phyloP scores from a whole-genome alignment of 2,888 invertebrate genomes.

The Nomada ruficornis region DNA sequence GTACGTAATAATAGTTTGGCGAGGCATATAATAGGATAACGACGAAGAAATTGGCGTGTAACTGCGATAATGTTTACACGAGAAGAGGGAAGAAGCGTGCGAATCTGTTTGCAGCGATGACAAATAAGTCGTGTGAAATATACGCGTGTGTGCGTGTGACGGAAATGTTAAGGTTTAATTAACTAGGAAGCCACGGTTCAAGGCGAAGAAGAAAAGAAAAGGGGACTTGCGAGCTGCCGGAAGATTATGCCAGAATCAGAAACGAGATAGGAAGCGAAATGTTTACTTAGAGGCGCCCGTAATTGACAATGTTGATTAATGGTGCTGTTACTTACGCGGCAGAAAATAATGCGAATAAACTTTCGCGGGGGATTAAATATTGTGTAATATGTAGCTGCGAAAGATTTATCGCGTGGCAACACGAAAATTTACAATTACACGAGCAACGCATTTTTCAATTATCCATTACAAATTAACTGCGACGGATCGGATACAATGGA shows the following conservation, averaged over 20 bases:
- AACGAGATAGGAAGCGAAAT: not conserved
- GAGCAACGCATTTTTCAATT: too few relatives aligned
- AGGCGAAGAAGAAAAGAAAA: not conserved
- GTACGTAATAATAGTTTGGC: not conserved
- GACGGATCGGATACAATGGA: too few relatives aligned
- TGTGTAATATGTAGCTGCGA: too few relatives aligned
- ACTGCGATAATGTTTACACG: slow-evolving; percentile 19
- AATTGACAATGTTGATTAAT: slow-evolving; percentile 3
- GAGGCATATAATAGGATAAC: slow-evolving; percentile 12
- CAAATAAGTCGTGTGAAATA: slow-evolving; percentile 44
- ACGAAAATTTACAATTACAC: too few relatives aligned
- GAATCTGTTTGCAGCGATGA: slow-evolving; percentile 9
- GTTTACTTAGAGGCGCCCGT: not conserved
- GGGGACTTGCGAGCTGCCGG: slow-evolving; percentile 3
- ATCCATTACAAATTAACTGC: too few relatives aligned
- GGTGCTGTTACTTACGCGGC: not conserved
- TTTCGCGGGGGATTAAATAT: slow-evolving; percentile 3
- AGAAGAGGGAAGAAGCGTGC: slow-evolving; percentile 16
- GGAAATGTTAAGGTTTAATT: slow-evolving; percentile 36
- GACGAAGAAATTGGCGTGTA: slow-evolving; percentile 12
- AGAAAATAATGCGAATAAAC: not conserved
- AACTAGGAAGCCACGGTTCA: slow-evolving; percentile 5
- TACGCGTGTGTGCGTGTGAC: not conserved
- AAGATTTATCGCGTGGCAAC: too few relatives aligned
- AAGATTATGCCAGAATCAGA: not conserved